Conservation (phyloP, 2,797 vertebrate genomes). For the Rousettus madagascariensis region DNA sequence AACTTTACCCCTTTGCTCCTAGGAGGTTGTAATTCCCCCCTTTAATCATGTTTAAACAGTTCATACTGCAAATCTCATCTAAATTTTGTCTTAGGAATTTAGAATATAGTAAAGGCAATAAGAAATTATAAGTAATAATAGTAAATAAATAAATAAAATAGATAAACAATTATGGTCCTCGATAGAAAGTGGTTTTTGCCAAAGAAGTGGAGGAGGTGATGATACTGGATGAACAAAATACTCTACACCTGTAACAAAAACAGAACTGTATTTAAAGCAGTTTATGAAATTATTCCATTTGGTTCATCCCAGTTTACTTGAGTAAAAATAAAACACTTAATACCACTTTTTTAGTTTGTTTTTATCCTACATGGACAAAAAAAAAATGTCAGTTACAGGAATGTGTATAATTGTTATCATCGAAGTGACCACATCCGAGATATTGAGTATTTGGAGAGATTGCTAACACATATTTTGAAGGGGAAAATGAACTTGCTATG, state of each 20-base stretch:
- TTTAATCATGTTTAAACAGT: constrained; percentile 42
- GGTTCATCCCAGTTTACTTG: not conserved
- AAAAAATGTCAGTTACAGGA: not conserved
- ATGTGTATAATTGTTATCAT: not conserved
- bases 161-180: constrained; percentile 27
- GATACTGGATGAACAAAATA: not conserved
- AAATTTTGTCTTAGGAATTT: constrained; percentile 39
- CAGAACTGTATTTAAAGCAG: constrained; percentile 39
- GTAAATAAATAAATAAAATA: too few relatives aligned
- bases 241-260: not conserved
- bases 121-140: not conserved
- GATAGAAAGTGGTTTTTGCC: constrained; percentile 43
- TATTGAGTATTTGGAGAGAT: constrained; percentile 43
- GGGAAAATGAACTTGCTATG: constrained; percentile 18
- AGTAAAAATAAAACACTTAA: constrained; percentile 38
- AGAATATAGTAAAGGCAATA: not conserved
- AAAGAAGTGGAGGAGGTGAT: not conserved
- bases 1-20: constrained; percentile 9
- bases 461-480: constrained; percentile 32
- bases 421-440: constrained; percentile 19
- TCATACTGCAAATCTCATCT: constrained; percentile 37
- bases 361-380: not conserved
- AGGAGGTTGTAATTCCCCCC: not conserved
- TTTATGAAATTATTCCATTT: constrained; percentile 42
- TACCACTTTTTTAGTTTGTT: not conserved